These are phyloP conservation scores for Ascaphus truei DNA, from an alignment of 2,113 vertebrate species.

Conservation along the genomic window DNA sequence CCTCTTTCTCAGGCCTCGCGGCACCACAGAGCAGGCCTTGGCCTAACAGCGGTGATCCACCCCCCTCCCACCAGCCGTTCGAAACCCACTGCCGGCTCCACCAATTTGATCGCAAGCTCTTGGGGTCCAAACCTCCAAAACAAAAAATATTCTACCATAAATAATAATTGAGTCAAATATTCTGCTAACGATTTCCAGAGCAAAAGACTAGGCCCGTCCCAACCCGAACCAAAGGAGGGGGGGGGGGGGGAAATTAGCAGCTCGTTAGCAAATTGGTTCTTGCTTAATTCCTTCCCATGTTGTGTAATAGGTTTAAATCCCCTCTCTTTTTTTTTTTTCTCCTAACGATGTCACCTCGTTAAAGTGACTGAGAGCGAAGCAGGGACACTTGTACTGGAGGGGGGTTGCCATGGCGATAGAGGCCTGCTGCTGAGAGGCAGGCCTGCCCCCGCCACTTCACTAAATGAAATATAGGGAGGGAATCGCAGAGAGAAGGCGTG, in stretches of 20 bases:
- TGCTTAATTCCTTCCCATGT: conserved; percentile 16
- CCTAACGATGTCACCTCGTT: conserved; percentile 35
- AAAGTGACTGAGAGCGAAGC: conserved; percentile 26
- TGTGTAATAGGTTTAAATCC: conserved; percentile 36
- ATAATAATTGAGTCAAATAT: too few species aligned
- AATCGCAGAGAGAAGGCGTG: neutral
- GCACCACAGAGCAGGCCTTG: too few species aligned
- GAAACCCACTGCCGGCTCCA: neutral
- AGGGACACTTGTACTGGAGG: conserved; percentile 25
- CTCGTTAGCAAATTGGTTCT: conserved; percentile 19
- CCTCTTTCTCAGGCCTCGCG: neutral
- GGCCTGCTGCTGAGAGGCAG: conserved; percentile 18
- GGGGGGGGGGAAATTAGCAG: conserved; percentile 6
- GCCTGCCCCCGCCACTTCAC: conserved; percentile 21
- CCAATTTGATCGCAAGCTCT: neutral
- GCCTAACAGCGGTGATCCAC: too few species aligned
- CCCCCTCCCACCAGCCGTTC: too few species aligned
- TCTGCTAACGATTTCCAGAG: neutral
- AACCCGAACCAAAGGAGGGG: neutral
- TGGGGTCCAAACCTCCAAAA: neutral
- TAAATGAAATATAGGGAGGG: conserved; percentile 29
- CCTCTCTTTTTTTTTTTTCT: conserved; percentile 2
- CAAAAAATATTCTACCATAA: too few species aligned
- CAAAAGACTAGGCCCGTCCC: too few species aligned
- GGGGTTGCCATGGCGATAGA: conserved; percentile 23